Evolutionary conservation across 2,113 vertebrate genomes (phyloP), one percentile per base, ranked within the genome.

Genomic region (Catharus fuscescens): DNA sequence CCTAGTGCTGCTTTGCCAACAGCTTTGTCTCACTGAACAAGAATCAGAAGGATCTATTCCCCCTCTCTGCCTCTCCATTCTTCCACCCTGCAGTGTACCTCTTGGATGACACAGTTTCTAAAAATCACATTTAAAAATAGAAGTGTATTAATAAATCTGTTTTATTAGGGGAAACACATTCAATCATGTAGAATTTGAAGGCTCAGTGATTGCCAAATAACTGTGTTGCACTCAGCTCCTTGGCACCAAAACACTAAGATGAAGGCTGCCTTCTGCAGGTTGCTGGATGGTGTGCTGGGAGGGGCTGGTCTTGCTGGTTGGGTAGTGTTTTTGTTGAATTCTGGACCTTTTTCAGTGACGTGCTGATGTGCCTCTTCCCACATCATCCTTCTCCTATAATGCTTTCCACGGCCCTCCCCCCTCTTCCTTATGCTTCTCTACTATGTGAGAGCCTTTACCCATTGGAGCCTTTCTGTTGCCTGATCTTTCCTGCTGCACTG

Each of bases 41-140:
- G 28, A 36, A 47, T 67, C 59, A 28, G 28, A 73, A 85, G 32
- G n/a, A 47, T 83, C 36, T 70, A 0, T 90, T 94, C 42, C 76
- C 50, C 40, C 18, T 17, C 25, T 79, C 23, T 64, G 73, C 60
- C 48, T 87, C 24, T 88, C 70, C 9, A 45, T 42, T 36, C 62
- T 93, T 94, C 66, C 19, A 80, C 56, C 76, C 91, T 7, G 2
- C 53, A 92, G 26, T 1, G 13, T 74, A 91, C 87, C 81, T 91
- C 92, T 88, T 77, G 38, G 48, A 91, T 91, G 80, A 93, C 83
- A 87, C 38, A 80, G 61, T 84, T 93, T 78, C 69, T 93, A 67
- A 96, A 92, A 96, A 90, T 50, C 64, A 25, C 38, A 40, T 66
- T 93, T 88, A 66, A 96, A 95, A 92, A 86, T 92, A 96, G 79